Evolutionary conservation across 2,888 invertebrate species (phyloP).

Genomic region (Mesorhabditis belari): DNA sequence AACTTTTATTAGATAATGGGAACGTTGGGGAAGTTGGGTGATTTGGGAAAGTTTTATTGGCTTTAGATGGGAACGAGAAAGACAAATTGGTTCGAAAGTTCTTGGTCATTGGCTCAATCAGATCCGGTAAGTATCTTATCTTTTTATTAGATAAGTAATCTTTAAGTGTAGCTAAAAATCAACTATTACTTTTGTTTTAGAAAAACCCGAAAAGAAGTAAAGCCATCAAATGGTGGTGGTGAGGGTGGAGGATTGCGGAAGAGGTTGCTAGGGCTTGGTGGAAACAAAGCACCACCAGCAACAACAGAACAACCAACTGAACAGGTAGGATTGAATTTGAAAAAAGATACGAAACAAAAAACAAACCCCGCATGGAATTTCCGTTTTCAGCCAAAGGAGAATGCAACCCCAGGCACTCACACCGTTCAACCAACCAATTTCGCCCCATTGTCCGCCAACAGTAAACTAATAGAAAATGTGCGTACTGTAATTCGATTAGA

Average conservation of each 20-base stretch:
- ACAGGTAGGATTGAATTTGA: not conserved
- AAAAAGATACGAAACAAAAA: too few species aligned
- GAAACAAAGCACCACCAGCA: not conserved
- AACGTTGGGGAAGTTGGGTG: not conserved
- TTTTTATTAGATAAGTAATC: not conserved
- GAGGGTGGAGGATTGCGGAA: conserved; percentile 31
- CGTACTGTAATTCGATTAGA: too few species aligned
- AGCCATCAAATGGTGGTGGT: conserved; percentile 6
- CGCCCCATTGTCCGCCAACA: not conserved
- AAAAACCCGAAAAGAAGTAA: not conserved
- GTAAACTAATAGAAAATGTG: not conserved
- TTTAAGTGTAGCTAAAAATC: too few species aligned
- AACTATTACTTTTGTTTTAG: too few species aligned
- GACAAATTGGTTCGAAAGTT: conserved; percentile 51
- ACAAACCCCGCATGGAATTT: not conserved
- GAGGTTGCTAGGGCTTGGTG: conserved; percentile 21
- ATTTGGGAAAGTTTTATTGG: not conserved
- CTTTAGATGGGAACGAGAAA: conserved; percentile 49
- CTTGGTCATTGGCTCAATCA: conserved; percentile 52
- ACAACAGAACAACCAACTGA: not conserved
- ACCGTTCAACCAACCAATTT: not conserved
- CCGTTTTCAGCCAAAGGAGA: not conserved
- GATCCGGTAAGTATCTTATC: conserved; percentile 21
- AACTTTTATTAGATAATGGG: not conserved
- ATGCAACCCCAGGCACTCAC: too few species aligned